A percentile compares a stretch with the other conserved stretches of the same genome.
Conservation (phyloP, 2,113 vertebrate genomes). For the Protomyctophum bolini region DNA sequence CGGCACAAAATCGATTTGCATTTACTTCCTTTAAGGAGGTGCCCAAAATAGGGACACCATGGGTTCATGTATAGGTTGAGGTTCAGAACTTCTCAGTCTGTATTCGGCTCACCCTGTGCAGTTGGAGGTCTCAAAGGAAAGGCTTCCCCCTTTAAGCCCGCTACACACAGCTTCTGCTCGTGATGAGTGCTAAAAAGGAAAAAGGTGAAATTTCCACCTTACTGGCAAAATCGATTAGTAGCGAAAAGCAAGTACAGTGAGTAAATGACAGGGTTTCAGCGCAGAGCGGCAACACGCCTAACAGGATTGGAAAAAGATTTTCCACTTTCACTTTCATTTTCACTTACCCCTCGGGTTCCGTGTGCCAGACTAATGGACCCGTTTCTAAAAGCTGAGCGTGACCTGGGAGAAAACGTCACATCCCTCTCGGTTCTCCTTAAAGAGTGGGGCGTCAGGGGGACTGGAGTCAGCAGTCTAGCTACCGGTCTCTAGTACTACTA, state of each 20-base stretch:
- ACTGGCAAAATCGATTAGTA: conserved; percentile 33
- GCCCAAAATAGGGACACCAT: no score
- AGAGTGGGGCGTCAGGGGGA: background rate
- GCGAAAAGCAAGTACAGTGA: conserved; percentile 17
- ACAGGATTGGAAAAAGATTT: conserved; percentile 22
- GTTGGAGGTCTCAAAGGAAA: no score
- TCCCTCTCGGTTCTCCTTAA: conserved; percentile 9
- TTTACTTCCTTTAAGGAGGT: no score
- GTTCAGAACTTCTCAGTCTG: no score
- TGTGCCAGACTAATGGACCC: conserved; percentile 11
- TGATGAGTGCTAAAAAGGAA: conserved; percentile 14
- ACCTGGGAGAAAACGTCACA: conserved; percentile 16
- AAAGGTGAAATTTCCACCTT: conserved; percentile 5
- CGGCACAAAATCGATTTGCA: no score
- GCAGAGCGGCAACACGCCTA: conserved; percentile 1
- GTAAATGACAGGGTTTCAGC: conserved; percentile 14
- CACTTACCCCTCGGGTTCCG: conserved; percentile 10
- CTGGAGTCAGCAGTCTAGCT: conserved; percentile 16
- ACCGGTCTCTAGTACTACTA: background rate
- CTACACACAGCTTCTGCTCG: background rate
- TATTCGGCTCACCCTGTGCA: no score
- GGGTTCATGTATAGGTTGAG: no score
- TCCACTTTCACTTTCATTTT: conserved; percentile 15
- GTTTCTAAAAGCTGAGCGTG: conserved; percentile 10
- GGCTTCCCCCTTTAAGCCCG: conserved; percentile 10